Base-by-base conservation (phyloP, 2,797 vertebrate species). In the Sylvia borin region DNA sequence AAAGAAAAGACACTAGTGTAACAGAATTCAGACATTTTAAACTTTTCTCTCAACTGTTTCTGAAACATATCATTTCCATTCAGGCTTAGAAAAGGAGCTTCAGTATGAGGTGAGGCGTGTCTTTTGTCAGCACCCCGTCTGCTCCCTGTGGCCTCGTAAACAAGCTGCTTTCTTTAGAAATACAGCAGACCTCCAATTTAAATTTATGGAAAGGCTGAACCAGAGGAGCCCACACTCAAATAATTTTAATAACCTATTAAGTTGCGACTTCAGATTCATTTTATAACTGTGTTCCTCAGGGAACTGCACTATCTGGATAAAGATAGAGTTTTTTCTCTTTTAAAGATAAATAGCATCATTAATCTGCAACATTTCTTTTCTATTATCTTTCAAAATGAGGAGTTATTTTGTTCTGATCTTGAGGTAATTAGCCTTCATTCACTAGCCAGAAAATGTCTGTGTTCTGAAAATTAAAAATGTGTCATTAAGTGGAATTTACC, bases 401-500 rank as follows among this genome's bases (percentile, higher is more conserved):
- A 98, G 98, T 98, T 98, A 98, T 98, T 98, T 98, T 98, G 97
- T 98, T 98, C 98, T 97, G 97, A 98, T 98, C 98, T 98, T 98
- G 97, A 98, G 98, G 98, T 98, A 99, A 98, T 98, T 98, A 98
- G 98, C 98, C 98, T 98, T 98, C 98, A 99, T 99, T 99, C 99
- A 99, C 97, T 95, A 98, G 97, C 97, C 97, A 97, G 98, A 98
- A 98, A 98, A 98, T 97, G 98, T 98, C 98, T 98, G 98, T 99
- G 99, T 99, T 99, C 98, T 98, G 98, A 98, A 99, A 99, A 99
- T 99, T 99, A 99, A 99, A 99, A 99, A 99, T 99, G 98, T 99
- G 99, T 99, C 99, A 99, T 99, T 99, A 99, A 99, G 99, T 99
- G 98, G 99, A 99, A 99, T 99, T 99, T 99, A 99, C 98, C 98